Base-by-base conservation (phyloP, 2,888 invertebrate species). In the Dusona sp. region DNA sequence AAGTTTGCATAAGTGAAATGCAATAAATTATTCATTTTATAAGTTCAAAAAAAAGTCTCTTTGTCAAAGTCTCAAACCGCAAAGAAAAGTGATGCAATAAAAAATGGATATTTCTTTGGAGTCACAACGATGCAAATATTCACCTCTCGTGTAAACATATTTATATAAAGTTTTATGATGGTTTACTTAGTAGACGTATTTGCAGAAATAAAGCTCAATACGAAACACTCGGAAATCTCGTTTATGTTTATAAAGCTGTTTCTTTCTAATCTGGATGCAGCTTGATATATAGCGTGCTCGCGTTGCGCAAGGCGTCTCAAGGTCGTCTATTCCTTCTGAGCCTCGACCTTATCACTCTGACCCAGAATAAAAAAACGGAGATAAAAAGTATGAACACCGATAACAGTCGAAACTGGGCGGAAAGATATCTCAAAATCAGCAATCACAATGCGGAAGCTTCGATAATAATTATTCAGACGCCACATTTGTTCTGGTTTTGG, bases 271-370 rank as follows among this genome's bases (percentile, higher is more conserved):
- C 89, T 61, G 74, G 33, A 70, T 33, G 65, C 61, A 25, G 61
- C 84, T 89, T 90, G 89, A 90, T 89, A 88, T 88, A 90, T 90
- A 89, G 29, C 61, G 4, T 16, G 88, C 48, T 64, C 19, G 25
- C 25, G 75, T 84, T 85, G 72, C 81, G 61, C 78, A 90, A 91
- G 87, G 45, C 72, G 45, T 74, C 73, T 84, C 91, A 91, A 91
- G 90, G 91, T 86, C 88, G 89, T 64, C 83, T 84, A 89, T 89
- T 88, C 84, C 84, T 85, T 83, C 77, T 74, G 84, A 84, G 72
- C 89, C 86, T 88, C 89, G 87, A 88, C 88, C 89, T 91, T 90
- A 91, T 90, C 90, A 85, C 85, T 83, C 78, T 85, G 87, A 89
- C 86, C 85, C 70, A 51, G 79, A 85, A 81, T n/a, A 68, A 33